Conservation (phyloP, 2,888 invertebrate genomes). For the Heliconius cydno region DNA sequence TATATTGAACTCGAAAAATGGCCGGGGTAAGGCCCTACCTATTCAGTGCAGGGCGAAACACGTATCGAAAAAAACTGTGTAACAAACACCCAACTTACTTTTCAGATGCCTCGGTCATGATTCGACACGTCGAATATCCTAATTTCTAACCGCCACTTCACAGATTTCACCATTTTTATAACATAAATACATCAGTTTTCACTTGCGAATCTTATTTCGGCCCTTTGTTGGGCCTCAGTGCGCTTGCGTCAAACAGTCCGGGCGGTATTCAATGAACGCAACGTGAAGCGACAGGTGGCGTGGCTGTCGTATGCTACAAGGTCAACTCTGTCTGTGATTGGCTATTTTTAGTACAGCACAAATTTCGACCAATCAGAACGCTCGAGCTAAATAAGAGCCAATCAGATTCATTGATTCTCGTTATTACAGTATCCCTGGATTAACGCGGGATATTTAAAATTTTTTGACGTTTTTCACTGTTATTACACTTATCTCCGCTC, state of each 20-base stretch:
- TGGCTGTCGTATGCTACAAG: constrained; percentile 65
- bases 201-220: constrained; percentile 80
- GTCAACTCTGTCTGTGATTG: constrained; percentile 58
- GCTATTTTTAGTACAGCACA: constrained; percentile 50
- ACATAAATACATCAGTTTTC: constrained; percentile 88
- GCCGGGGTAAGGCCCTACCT: constrained; percentile 80
- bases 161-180: constrained; percentile 93
- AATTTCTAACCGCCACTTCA: constrained; percentile 91
- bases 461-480: constrained; percentile 45
- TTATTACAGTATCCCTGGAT: constrained; percentile 48
- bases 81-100: constrained; percentile 86
- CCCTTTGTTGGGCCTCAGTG: constrained; percentile 83
- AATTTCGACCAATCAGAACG: constrained; percentile 63
- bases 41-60: constrained; percentile 70
- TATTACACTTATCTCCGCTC: constrained; percentile 18
- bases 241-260: constrained; percentile 81
- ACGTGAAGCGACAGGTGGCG: constrained; percentile 79
- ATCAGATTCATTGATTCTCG: constrained; percentile 54
- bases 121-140: constrained; percentile 92
- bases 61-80: constrained; percentile 64
- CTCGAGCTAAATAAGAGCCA: constrained; percentile 56
- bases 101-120: constrained; percentile 96
- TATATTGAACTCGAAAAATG: constrained; percentile 74
- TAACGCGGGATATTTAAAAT: constrained; percentile 65
- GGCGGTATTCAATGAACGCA: constrained; percentile 78